phyloP scores from a whole-genome alignment of 2,888 invertebrate species.

The Dryobotodes eremita region DNA sequence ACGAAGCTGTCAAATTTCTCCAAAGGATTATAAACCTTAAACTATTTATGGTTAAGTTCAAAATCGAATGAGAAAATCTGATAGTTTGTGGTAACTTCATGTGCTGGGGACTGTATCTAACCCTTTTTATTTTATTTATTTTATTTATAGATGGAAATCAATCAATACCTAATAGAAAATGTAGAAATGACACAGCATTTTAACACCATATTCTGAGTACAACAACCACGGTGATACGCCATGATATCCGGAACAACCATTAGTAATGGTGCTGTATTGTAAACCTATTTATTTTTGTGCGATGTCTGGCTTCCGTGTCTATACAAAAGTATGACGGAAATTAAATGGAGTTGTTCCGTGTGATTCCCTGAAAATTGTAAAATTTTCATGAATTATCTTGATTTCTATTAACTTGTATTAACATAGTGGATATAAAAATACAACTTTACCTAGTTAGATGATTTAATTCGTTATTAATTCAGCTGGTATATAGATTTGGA shows the following conservation, averaged over 20 bases:
- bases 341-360: constrained; percentile 1
- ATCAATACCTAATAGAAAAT: constrained; percentile 21
- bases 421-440: too few relatives aligned
- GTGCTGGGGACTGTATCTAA: too few relatives aligned
- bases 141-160: constrained; percentile 45
- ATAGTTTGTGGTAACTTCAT: too few relatives aligned
- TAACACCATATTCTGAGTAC: background rate
- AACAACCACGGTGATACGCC: constrained; percentile 38
- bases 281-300: constrained; percentile 54
- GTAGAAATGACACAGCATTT: constrained; percentile 45
- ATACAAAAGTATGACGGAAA: constrained; percentile 32
- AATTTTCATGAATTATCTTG: background rate
- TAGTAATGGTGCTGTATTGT: constrained; percentile 69
- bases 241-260: constrained; percentile 61
- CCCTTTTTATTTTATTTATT: too few relatives aligned
- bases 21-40: too few relatives aligned
- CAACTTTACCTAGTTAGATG: background rate
- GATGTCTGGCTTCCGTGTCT: constrained; percentile 58
- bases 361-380: background rate
- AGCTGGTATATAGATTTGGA: background rate
- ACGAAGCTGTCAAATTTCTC: too few relatives aligned
- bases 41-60: too few relatives aligned
- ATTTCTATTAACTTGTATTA: background rate
- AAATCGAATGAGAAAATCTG: too few relatives aligned
- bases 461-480: background rate